Percentiles rank a stretch among this genome's conserved stretches.
Conservation (phyloP, 2,797 vertebrate species). For the Rhincodon typus region DNA sequence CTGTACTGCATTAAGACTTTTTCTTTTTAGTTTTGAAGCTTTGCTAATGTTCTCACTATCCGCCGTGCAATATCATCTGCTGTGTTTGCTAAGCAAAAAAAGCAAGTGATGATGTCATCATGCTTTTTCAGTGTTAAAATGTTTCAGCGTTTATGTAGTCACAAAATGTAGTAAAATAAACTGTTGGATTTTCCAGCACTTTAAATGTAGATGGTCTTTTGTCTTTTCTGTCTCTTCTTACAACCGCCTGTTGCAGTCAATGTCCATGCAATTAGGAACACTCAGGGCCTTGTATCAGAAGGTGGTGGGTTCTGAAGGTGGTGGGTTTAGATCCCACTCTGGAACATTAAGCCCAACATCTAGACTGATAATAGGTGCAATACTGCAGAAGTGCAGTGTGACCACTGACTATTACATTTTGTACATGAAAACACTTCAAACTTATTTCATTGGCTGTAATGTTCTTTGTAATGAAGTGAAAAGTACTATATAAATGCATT, state of each 20-base stretch:
- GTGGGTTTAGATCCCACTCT: not conserved
- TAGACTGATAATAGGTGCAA: not conserved
- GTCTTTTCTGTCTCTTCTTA: slow-evolving; percentile 53
- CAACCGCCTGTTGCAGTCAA: not conserved
- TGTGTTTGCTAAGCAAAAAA: slow-evolving; percentile 95
- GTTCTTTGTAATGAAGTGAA: not conserved
- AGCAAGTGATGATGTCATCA: slow-evolving; percentile 91
- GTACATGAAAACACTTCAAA: not conserved
- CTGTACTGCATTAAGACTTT: slow-evolving; percentile 70
- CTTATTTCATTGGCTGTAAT: not conserved
- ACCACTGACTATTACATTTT: not conserved
- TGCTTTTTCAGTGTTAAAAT: slow-evolving; percentile 96
- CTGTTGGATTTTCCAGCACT: slow-evolving; percentile 94
- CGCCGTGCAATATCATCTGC: slow-evolving; percentile 97
- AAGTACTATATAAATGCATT: not conserved
- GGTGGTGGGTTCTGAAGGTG: not conserved
- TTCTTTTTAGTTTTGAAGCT: slow-evolving; percentile 61
- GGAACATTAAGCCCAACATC: not conserved
- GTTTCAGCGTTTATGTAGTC: slow-evolving; percentile 98
- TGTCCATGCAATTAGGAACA: not conserved
- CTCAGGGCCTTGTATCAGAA: not conserved
- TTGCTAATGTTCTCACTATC: slow-evolving; percentile 81
- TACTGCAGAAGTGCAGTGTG: not conserved
- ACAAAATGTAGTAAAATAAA: slow-evolving; percentile 95
- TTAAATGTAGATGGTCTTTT: slow-evolving; percentile 65